Percentiles rank a stretch among this genome's conserved stretches.
phyloP scores from a whole-genome alignment of 2,888 invertebrate species.

The Beris morrisii region DNA sequence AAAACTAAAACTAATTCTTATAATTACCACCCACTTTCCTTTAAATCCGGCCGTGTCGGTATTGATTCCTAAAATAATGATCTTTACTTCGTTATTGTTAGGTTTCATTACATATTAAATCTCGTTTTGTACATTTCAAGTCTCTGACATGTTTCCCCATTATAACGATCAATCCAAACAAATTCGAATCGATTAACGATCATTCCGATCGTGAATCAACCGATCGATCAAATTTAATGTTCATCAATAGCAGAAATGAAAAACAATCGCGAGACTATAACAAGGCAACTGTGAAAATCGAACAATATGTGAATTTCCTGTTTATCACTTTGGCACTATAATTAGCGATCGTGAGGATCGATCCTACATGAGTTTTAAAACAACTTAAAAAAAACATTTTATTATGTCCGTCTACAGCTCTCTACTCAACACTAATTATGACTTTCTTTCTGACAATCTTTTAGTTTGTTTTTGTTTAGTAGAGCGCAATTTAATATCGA shows the following conservation, averaged over 20 bases:
- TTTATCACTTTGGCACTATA: slow-evolving; percentile 23
- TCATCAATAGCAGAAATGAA: slow-evolving; percentile 15
- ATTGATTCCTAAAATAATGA: no score
- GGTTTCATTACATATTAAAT: no score
- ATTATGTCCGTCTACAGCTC: background rate
- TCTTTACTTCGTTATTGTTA: no score
- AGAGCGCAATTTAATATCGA: background rate
- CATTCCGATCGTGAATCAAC: slow-evolving; percentile 13
- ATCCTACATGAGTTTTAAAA: slow-evolving; percentile 4
- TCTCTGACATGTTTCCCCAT: no score
- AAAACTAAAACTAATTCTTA: no score
- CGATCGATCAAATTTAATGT: background rate
- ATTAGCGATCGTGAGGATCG: slow-evolving; percentile 18
- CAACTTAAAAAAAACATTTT: background rate
- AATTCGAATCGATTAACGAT: background rate
- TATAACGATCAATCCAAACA: no score
- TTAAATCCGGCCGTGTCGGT: no score
- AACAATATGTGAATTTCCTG: slow-evolving; percentile 24
- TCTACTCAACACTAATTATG: background rate
- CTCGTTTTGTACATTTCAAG: no score
- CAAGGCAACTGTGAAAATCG: background rate
- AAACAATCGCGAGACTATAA: background rate
- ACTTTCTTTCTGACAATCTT: slow-evolving; percentile 4
- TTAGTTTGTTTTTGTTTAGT: slow-evolving; percentile 9
- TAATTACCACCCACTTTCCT: no score